A percentile compares a stretch with the other conserved stretches of the same genome.
Conservation (phyloP, 2,113 vertebrate genomes). For the Protobothrops flavoviridis region DNA sequence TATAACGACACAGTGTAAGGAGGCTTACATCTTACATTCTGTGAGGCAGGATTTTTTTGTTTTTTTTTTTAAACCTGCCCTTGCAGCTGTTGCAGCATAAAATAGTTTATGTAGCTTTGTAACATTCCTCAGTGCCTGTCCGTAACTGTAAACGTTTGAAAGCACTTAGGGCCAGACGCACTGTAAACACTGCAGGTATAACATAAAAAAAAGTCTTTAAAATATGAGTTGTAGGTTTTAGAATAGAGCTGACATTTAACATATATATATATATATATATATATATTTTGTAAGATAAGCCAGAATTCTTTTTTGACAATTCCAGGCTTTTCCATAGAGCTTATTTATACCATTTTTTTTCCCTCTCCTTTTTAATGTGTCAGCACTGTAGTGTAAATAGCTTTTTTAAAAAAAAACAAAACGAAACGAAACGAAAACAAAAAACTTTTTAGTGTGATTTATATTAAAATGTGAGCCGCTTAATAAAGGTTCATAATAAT, state of each 20-base stretch:
- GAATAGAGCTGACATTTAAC: slow-evolving; percentile 88
- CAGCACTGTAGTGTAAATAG: slow-evolving; percentile 99
- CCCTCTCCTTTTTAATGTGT: slow-evolving; percentile 87
- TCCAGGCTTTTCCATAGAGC: slow-evolving; percentile 89
- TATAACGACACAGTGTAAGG: slow-evolving; percentile 76
- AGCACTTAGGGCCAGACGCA: slow-evolving; percentile 87
- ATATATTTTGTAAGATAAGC: slow-evolving; percentile 93
- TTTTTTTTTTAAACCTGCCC: slow-evolving; percentile 60
- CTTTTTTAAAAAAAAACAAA: slow-evolving; percentile 72
- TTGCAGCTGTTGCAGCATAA: slow-evolving; percentile 78
- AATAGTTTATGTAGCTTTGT: slow-evolving; percentile 89
- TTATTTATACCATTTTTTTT: slow-evolving; percentile 91
- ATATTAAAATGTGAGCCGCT: slow-evolving; percentile 92
- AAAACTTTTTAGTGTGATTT: slow-evolving; percentile 95
- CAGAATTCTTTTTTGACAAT: slow-evolving; percentile 86
- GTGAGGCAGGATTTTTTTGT: slow-evolving; percentile 65
- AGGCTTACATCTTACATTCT: slow-evolving; percentile 74
- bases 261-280: slow-evolving; percentile 78
- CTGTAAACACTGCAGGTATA: slow-evolving; percentile 85
- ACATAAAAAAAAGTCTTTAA: slow-evolving; percentile 78
- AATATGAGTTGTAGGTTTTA: slow-evolving; percentile 87
- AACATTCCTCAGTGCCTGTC: slow-evolving; percentile 98
- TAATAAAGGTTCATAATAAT: slow-evolving; percentile 94
- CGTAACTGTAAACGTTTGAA: slow-evolving; percentile 89
- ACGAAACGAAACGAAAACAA: slow-evolving; percentile 32